phyloP scores from a whole-genome alignment of 2,113 vertebrate species.

The Bambusicola thoracicus region DNA sequence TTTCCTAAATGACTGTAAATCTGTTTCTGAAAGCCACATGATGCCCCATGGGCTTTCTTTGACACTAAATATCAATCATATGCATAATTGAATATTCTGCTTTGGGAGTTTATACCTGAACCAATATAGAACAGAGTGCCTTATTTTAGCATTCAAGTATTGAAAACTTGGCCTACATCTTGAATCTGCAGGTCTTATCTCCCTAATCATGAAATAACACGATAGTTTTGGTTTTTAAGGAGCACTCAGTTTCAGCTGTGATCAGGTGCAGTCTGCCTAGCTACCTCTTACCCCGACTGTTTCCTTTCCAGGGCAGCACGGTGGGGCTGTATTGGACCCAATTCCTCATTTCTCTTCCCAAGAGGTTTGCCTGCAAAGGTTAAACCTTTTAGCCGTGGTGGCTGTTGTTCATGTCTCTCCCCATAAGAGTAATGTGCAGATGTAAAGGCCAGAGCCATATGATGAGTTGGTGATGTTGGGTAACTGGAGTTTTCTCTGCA shows the following conservation, averaged over 20 bases:
- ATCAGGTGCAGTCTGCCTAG: background rate
- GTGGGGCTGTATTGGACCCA: background rate
- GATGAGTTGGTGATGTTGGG: background rate
- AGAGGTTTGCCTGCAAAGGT: background rate
- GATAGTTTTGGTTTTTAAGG: background rate
- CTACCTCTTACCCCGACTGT: background rate
- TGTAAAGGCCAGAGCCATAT: background rate
- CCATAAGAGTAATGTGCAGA: background rate
- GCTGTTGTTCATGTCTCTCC: background rate
- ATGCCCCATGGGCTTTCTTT: background rate
- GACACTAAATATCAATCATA: background rate
- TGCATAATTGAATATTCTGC: background rate
- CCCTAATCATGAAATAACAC: background rate
- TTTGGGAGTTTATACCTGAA: constrained; percentile 5
- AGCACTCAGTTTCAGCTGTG: background rate
- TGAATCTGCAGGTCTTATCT: background rate
- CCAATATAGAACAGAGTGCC: background rate
- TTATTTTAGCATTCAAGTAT: background rate
- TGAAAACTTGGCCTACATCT: constrained; percentile 25
- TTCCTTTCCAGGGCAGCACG: background rate
- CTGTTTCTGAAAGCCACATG: background rate
- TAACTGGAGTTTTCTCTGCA: background rate
- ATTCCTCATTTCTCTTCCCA: background rate
- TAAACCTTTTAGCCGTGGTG: background rate
- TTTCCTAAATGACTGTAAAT: background rate